Conservation (phyloP, 2,113 vertebrate species). For the Oreochromis aureus region DNA sequence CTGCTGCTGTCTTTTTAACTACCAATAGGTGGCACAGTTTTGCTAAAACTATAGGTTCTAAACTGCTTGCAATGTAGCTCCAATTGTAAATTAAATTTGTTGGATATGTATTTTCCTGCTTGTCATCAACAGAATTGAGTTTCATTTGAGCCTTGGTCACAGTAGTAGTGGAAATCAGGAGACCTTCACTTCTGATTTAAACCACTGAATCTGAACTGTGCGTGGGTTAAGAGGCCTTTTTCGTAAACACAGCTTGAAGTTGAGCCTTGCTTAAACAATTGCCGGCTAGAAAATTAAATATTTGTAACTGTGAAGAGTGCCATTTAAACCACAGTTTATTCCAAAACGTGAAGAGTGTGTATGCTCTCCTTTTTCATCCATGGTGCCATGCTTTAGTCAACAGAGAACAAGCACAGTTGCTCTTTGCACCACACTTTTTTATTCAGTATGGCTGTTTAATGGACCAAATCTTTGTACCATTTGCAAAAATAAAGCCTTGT, state of each 20-base stretch:
- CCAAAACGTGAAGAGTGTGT: neutral
- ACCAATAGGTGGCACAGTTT: constrained; percentile 20
- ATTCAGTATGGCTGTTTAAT: neutral
- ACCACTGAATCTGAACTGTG: neutral
- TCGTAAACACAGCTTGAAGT: neutral
- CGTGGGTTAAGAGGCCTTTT: neutral
- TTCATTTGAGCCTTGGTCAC: neutral
- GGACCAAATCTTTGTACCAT: neutral
- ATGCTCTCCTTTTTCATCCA: neutral
- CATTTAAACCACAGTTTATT: neutral
- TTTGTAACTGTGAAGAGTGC: neutral
- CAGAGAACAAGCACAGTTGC: neutral
- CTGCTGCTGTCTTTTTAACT: neutral
- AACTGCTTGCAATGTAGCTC: neutral
- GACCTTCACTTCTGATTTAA: neutral
- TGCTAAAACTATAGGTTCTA: neutral
- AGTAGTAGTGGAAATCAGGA: neutral
- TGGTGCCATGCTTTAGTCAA: neutral
- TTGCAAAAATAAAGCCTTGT: neutral
- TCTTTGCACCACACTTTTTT: neutral
- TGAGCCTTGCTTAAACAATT: neutral
- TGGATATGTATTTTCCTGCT: neutral
- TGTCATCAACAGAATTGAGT: neutral
- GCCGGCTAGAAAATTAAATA: neutral
- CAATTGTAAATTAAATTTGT: neutral